Evolutionary conservation across 2,113 vertebrate species (phyloP), one percentile per base, ranked within the genome.

Genomic region (Perccottus glenii): DNA sequence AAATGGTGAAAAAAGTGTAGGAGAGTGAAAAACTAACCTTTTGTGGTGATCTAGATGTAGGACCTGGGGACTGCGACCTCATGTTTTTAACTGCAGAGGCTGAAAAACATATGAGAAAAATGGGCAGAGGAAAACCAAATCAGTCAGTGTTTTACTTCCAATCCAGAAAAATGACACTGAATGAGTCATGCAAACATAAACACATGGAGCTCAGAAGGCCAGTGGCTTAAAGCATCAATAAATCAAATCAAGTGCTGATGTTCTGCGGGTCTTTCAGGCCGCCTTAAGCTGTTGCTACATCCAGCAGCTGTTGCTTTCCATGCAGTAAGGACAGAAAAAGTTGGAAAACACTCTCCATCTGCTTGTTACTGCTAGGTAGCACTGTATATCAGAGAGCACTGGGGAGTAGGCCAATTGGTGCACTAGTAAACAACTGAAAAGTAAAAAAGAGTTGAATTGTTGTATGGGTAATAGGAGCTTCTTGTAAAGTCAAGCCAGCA

Each of bases 1-100:
- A 42, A 19, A 10, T 36, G 46, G n/a, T 27, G 35, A 15, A 9
- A 19, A 35, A 48, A 1, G 10, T 12, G 52, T 16, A 38, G n/a
- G n/a, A 32, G 49, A 47, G 19, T 45, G 61, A 73, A 67, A 10
- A 59, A 89, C 88, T 9, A 92, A 99, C 97, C 97, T 99, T 99
- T 90, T 98, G 89, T 15, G 96, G 96, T 42, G 98, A 99, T 88
- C 95, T 94, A 73, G 95, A 95, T 11, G 92, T 91, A 62, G 94
- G 91, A 15, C 93, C 94, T 4, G 96, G 96, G 8, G 98, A 98
- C 67, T 95, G 86, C 0, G 96, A 90, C 56, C 94, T 92, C 55
- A 93, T 89, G 72, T 93, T 96, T 91, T 95, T 97, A 81, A 94
- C 95, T 63, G 95, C 95, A 59, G 96, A 98, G 64, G 95, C 96